These are phyloP conservation scores for Athene noctua DNA, from an alignment of 2,113 vertebrate genomes.

Conservation along the genomic window DNA sequence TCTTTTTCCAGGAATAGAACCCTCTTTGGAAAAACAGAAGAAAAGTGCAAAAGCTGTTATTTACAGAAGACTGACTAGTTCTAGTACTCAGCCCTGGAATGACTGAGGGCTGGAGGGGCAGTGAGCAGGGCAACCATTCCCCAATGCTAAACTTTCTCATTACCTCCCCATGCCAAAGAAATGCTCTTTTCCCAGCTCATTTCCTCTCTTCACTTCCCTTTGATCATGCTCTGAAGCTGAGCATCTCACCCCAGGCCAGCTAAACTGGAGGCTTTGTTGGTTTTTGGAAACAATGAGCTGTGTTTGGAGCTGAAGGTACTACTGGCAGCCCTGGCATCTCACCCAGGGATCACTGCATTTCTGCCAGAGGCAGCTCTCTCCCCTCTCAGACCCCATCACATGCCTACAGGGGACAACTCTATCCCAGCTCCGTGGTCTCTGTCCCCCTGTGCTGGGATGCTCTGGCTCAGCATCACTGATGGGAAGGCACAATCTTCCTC, in stretches of 20 bases:
- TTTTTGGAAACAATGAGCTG: not conserved
- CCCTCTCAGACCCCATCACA: not conserved
- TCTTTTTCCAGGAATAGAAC: not conserved
- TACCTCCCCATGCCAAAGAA: not conserved
- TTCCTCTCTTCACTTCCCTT: not conserved
- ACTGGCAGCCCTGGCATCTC: not conserved
- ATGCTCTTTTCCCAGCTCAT: not conserved
- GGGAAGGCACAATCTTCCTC: not conserved
- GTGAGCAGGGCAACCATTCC: not conserved
- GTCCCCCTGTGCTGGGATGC: not conserved
- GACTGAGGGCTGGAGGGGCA: not conserved
- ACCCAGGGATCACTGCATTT: rapidly evolving
- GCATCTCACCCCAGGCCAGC: not conserved
- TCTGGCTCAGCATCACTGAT: not conserved
- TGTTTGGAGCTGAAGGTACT: not conserved
- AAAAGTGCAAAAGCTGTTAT: not conserved
- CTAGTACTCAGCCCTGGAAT: not conserved
- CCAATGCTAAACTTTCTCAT: not conserved
- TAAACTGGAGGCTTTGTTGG: not conserved
- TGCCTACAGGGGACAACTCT: rapidly evolving
- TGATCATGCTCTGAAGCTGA: rapidly evolving
- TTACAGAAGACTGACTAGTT: not conserved
- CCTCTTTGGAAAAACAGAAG: not conserved
- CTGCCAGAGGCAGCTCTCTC: not conserved
- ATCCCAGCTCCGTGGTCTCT: not conserved